Percentiles rank a stretch among this genome's conserved stretches.
These are phyloP conservation scores for Osmoderma eremita DNA, from an alignment of 2,888 invertebrate species.

Conservation along the genomic window DNA sequence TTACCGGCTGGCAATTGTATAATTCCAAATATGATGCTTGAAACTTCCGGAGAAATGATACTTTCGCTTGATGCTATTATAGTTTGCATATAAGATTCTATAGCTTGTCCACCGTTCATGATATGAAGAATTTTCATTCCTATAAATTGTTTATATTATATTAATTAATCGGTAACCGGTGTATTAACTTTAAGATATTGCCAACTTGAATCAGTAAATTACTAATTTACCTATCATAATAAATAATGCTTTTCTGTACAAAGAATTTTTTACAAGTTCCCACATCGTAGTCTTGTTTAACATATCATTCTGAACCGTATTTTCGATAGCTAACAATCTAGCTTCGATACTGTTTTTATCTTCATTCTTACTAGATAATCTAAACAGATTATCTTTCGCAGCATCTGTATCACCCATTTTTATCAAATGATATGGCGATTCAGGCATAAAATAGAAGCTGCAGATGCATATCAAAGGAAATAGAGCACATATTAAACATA, in stretches of 20 bases:
- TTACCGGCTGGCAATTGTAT: conserved; percentile 69
- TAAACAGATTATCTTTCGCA: conserved; percentile 55
- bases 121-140: conserved; percentile 70
- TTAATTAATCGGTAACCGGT: conserved; percentile 2
- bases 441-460: conserved; percentile 68
- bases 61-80: conserved; percentile 68
- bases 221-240: conserved; percentile 42
- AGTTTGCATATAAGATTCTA: conserved; percentile 71
- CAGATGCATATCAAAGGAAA: conserved; percentile 43
- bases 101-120: conserved; percentile 70
- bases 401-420: conserved; percentile 58
- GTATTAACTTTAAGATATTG: neutral
- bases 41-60: conserved; percentile 66
- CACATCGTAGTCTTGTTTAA: conserved; percentile 53
- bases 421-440: conserved; percentile 60
- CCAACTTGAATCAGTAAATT: neutral
- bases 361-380: conserved; percentile 41
- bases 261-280: conserved; percentile 39
- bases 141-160: no score
- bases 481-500: conserved; percentile 41
- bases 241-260: conserved; percentile 40
- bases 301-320: conserved; percentile 58
- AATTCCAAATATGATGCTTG: conserved; percentile 70
- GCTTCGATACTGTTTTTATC: conserved; percentile 54
- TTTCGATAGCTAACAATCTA: conserved; percentile 61